Conservation (phyloP, 2,113 vertebrate species). For the Hyaena hyaena region DNA sequence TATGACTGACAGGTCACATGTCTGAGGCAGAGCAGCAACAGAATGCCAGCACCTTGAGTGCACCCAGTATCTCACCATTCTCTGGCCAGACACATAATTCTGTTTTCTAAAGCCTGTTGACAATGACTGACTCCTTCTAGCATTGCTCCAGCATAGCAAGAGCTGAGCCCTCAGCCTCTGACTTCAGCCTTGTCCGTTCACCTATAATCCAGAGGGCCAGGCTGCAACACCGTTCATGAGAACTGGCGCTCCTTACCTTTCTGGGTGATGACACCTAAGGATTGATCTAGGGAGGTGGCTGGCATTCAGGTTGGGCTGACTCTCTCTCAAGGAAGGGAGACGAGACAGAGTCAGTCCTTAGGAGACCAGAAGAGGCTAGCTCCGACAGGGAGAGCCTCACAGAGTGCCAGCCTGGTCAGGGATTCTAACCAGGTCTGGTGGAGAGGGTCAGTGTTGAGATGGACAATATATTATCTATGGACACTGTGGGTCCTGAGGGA, state of each 20-base stretch:
- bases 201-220: no score
- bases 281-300: not conserved
- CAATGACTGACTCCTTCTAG: not conserved
- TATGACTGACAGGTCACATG: not conserved
- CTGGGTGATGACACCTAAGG: not conserved
- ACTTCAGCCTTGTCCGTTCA: not conserved
- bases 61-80: not conserved
- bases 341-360: not conserved
- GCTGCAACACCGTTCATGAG: not conserved
- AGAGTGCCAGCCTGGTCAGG: rapidly evolving
- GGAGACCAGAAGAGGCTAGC: not conserved
- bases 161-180: not conserved
- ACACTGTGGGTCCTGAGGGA: not conserved
- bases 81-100: not conserved
- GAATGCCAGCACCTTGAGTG: not conserved
- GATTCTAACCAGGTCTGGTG: not conserved
- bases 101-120: not conserved
- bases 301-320: not conserved
- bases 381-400: not conserved
- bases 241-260: not conserved
- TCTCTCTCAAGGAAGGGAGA: not conserved
- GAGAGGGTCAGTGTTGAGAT: not conserved
- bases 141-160: not conserved
- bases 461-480: not conserved
- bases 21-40: not conserved